Evolutionary conservation across 2,113 vertebrate species (phyloP).

Genomic region (Epinephelus lanceolatus): DNA sequence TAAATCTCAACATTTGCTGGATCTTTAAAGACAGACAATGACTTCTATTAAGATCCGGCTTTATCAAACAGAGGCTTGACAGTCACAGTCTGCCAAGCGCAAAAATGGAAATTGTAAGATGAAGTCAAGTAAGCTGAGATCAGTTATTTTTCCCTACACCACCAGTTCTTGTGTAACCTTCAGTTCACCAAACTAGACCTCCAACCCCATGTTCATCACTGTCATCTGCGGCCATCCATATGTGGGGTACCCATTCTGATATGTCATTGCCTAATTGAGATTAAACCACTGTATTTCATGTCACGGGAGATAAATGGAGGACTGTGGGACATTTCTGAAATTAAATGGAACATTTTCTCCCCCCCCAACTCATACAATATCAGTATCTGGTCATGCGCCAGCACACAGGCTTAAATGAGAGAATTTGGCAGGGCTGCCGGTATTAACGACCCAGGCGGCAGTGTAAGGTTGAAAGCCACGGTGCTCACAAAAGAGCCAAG

Average conservation of each 20-base stretch:
- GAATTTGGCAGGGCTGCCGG: constrained; percentile 55
- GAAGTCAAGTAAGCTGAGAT: constrained; percentile 5
- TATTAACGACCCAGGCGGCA: constrained; percentile 48
- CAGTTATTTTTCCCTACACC: not conserved
- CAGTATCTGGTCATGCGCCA: constrained; percentile 48
- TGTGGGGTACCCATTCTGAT: constrained; percentile 28
- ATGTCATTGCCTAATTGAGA: constrained; percentile 59
- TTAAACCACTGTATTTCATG: constrained; percentile 44
- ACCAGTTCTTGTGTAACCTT: not conserved
- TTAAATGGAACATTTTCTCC: constrained; percentile 42
- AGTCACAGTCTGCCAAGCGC: not conserved
- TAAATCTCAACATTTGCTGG: not conserved
- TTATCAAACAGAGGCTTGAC: not conserved
- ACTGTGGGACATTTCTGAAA: constrained; percentile 51
- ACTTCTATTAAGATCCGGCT: constrained; percentile 4
- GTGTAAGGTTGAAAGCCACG: constrained; percentile 43
- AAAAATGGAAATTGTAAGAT: not conserved
- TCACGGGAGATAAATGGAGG: constrained; percentile 50
- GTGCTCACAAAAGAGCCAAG: constrained; percentile 17
- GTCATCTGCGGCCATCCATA: not conserved
- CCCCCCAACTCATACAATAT: constrained; percentile 11
- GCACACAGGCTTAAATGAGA: constrained; percentile 55
- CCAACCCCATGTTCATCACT: not conserved
- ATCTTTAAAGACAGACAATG: not conserved
- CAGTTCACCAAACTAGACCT: constrained; percentile 4